phyloP scores from a whole-genome alignment of 1,140 invertebrate genomes.

The Danaus plexippus region DNA sequence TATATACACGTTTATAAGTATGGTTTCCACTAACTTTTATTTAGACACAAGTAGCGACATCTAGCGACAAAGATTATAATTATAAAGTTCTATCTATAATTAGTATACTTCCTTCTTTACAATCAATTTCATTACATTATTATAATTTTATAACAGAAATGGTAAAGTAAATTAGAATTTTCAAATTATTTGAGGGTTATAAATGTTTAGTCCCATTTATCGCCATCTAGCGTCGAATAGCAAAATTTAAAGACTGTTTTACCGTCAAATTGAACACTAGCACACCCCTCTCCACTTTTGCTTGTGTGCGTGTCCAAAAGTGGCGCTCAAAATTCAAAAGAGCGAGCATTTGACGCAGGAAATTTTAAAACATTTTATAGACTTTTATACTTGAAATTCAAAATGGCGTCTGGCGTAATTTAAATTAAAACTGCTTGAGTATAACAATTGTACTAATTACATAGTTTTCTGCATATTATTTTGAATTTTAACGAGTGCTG shows the following conservation, averaged over 20 bases:
- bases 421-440: too few relatives aligned
- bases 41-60: conserved; percentile 36
- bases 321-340: conserved; percentile 51
- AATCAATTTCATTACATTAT: too few relatives aligned
- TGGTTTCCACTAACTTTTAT: not conserved
- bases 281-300: conserved; percentile 12
- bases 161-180: too few relatives aligned
- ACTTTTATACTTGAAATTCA: too few relatives aligned
- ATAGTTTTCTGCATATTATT: too few relatives aligned
- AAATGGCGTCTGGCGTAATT: too few relatives aligned
- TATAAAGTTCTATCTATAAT: not conserved
- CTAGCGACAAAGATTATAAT: conserved; percentile 20
- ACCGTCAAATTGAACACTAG: conserved; percentile 26
- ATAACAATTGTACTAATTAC: too few relatives aligned
- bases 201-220: not conserved
- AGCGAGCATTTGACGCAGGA: conserved; percentile 15
- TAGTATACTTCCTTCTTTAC: too few relatives aligned
- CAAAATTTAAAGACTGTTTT: conserved; percentile 37
- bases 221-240: conserved; percentile 50
- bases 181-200: too few relatives aligned
- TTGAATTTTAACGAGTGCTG: too few relatives aligned
- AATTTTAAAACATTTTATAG: conserved; percentile 18
- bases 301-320: conserved; percentile 43
- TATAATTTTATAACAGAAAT: too few relatives aligned
- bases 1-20: conserved; percentile 15